A percentile compares a stretch with the other conserved stretches of the same genome.
Evolutionary conservation across 2,113 vertebrate species (phyloP).

Genomic region (Chaetura pelagica): DNA sequence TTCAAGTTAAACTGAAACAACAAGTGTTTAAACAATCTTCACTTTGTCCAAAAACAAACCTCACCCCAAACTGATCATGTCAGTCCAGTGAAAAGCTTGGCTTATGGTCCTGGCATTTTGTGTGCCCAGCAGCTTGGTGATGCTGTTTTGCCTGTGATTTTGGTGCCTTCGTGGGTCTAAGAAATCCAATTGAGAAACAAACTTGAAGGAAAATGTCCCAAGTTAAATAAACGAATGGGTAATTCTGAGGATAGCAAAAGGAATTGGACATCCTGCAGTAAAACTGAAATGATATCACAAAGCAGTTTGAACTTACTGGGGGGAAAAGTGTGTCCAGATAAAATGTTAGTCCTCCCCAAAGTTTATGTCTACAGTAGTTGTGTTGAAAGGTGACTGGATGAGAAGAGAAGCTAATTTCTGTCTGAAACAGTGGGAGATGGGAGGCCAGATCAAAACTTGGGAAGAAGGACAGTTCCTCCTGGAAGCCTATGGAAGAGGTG

Average conservation of each 20-base stretch:
- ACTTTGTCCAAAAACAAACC: background rate
- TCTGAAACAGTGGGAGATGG: background rate
- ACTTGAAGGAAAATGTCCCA: background rate
- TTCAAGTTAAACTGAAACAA: background rate
- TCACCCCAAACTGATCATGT: accelerated
- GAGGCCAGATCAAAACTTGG: background rate
- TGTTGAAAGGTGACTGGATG: background rate
- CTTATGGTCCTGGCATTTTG: background rate
- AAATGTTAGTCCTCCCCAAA: background rate
- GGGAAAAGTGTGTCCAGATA: background rate
- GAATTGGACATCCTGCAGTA: background rate
- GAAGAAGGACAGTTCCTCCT: background rate
- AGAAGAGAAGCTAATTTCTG: background rate
- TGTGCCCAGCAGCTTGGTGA: background rate
- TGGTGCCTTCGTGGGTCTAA: background rate
- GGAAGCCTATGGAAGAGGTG: background rate
- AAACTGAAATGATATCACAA: background rate
- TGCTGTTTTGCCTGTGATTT: background rate
- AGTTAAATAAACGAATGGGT: background rate
- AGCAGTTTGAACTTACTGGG: background rate
- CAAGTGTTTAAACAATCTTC: background rate
- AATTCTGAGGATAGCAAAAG: background rate
- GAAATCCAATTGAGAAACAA: background rate
- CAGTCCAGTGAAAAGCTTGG: background rate
- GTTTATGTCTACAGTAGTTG: background rate